Base-by-base conservation (phyloP, 2,888 invertebrate genomes). In the Dusona sp. region DNA sequence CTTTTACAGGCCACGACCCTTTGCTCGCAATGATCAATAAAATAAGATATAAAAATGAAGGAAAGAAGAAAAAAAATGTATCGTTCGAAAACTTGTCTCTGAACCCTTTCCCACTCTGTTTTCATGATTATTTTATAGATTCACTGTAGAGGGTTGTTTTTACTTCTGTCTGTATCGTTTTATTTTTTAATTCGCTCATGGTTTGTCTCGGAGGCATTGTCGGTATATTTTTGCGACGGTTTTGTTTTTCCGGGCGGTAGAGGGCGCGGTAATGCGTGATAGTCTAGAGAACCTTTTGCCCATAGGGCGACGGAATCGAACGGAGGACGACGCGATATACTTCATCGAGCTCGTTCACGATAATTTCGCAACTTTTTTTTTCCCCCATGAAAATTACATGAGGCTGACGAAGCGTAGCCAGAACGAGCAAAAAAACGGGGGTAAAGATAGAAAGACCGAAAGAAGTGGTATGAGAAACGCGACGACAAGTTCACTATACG, bases 321-420 rank as follows among this genome's bases (percentile, higher is more conserved):
- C 38, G 42, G 36, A 16, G 33, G 33, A 73, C 74, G 64, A 72
- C 72, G 48, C 54, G 25, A 36, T 29, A 48, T 29, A 61, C 83
- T 75, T 75, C 64, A 73, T 78, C 65, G 54, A 81, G 83, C 77
- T 79, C 79, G 77, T 70, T 88, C 68, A 79, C 88, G 88, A 90
- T 89, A 89, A 91, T 91, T 90, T 89, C 83, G 68, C 81, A 78
- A 91, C 87, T 91, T 91, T 87, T 85, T 86, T 75, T 78, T 78
- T 78, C 19, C 87, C 84, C 88, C 84, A 89, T 91, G 89, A 91
- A 91, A 91, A 83, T 89, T 89, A 84, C 87, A 90, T 84, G 91
- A 90, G 88, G 81, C 77, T 64, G 81, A 67, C 65, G 64, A 73
- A 75, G 75, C 75, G 54, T 19, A 61, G 68, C 51, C 29, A 36